Evolutionary conservation across 1,140 invertebrate species (phyloP).

Genomic region (Probaryconus sp.): DNA sequence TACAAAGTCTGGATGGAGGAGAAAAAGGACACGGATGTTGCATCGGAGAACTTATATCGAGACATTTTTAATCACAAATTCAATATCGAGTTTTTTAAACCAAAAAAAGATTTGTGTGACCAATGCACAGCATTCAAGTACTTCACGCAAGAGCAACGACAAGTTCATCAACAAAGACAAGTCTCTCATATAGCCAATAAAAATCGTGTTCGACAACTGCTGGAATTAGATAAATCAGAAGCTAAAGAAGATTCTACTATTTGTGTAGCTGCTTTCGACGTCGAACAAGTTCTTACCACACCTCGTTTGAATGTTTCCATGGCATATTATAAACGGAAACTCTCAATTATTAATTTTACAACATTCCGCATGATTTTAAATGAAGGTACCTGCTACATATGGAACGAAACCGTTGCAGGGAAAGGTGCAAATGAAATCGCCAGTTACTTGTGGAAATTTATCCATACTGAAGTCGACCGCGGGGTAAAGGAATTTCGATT

Average conservation of each 20-base stretch:
- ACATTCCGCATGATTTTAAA: conserved; percentile 37
- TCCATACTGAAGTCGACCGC: too few relatives aligned
- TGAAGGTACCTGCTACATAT: conserved; percentile 40
- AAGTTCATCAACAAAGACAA: conserved; percentile 32
- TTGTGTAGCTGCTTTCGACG: conserved; percentile 58
- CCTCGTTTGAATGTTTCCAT: conserved; percentile 48
- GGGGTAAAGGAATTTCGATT: too few relatives aligned
- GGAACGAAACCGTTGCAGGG: conserved; percentile 41
- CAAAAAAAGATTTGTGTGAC: conserved; percentile 62
- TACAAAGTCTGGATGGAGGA: conserved; percentile 40
- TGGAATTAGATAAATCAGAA: conserved; percentile 46
- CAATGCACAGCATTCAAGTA: conserved; percentile 49
- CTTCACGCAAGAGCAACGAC: conserved; percentile 40
- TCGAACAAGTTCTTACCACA: conserved; percentile 57
- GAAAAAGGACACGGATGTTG: conserved; percentile 31
- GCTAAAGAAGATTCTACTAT: conserved; percentile 36
- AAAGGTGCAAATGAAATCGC: conserved; percentile 56
- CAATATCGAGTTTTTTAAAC: conserved; percentile 52
- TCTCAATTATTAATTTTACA: conserved; percentile 61
- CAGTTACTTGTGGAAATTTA: too few relatives aligned
- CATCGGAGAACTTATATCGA: conserved; percentile 35
- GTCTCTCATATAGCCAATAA: conserved; percentile 52
- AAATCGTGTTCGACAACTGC: conserved; percentile 43
- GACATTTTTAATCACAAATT: conserved; percentile 47
- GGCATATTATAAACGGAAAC: conserved; percentile 63